Percentiles rank a stretch among this genome's conserved stretches.
Conservation (phyloP, 2,113 vertebrate species). For the Pagrus major region DNA sequence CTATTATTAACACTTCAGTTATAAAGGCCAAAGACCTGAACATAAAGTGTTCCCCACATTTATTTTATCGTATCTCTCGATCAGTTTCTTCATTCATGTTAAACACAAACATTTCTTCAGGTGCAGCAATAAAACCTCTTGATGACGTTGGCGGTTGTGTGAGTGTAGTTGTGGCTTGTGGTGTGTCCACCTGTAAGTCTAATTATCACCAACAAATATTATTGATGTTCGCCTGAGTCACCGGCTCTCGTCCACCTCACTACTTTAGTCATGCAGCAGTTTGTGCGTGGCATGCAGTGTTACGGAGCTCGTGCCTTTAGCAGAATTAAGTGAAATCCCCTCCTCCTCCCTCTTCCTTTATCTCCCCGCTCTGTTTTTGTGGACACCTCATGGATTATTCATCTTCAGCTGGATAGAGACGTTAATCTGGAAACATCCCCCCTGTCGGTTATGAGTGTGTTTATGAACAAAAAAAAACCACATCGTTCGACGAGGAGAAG, state of each 20-base stretch:
- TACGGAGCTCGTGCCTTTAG: neutral
- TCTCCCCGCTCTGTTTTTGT: neutral
- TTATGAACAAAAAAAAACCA: neutral
- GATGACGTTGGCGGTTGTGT: slow-evolving; percentile 5
- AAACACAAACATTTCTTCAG: neutral
- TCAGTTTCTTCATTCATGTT: neutral
- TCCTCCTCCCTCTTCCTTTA: neutral
- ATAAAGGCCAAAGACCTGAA: too few species aligned
- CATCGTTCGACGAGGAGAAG: neutral
- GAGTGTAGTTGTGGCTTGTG: slow-evolving; percentile 28
- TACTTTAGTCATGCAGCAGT: slow-evolving; percentile 22
- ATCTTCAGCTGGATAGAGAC: neutral
- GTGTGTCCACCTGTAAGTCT: slow-evolving; percentile 28
- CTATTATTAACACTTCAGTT: too few species aligned
- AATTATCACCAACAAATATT: slow-evolving; percentile 39
- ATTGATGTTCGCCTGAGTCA: slow-evolving; percentile 41
- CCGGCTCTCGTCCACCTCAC: slow-evolving; percentile 8
- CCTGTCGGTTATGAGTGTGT: neutral
- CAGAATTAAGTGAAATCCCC: slow-evolving; percentile 20
- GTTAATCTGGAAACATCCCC: neutral
- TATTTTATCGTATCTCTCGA: neutral
- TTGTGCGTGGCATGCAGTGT: neutral
- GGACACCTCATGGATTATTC: neutral
- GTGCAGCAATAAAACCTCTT: neutral
- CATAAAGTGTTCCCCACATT: too few species aligned